Evolutionary conservation across 2,797 vertebrate species (phyloP).

Genomic region (Trichosurus vulpecula): DNA sequence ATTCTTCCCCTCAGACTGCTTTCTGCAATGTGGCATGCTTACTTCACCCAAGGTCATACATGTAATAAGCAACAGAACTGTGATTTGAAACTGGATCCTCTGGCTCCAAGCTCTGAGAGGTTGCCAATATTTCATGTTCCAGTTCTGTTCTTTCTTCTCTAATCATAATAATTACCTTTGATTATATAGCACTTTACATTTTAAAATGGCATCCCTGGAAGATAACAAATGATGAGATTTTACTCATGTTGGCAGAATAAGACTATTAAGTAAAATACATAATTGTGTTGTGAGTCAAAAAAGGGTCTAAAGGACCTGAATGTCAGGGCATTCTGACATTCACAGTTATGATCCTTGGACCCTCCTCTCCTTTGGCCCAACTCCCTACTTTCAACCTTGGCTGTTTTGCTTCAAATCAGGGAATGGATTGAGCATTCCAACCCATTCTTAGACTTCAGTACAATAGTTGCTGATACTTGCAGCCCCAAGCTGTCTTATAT

Average conservation of each 20-base stretch:
- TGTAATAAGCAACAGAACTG: background rate
- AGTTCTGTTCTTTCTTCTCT: background rate
- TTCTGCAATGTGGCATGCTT: background rate
- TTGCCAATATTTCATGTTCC: background rate
- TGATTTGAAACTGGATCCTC: background rate
- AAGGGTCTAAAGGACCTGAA: background rate
- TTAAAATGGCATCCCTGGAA: background rate
- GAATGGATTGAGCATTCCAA: conserved; percentile 35
- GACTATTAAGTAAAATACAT: background rate
- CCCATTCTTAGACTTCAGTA: background rate
- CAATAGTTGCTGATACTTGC: conserved; percentile 3
- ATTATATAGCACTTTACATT: background rate
- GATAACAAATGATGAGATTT: background rate
- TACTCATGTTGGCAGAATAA: background rate
- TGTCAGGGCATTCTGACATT: background rate
- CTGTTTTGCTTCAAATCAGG: conserved; percentile 31
- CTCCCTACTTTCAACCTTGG: background rate
- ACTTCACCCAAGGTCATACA: background rate
- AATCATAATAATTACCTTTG: background rate
- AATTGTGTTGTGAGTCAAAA: background rate
- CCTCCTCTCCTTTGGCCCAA: background rate
- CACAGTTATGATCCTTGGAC: background rate
- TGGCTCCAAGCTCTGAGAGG: background rate
- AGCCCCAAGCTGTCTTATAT: conserved; percentile 15
- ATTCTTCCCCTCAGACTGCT: background rate